These are phyloP conservation scores for Jacana jacana DNA, from an alignment of 2,113 vertebrate genomes.

Conservation along the genomic window DNA sequence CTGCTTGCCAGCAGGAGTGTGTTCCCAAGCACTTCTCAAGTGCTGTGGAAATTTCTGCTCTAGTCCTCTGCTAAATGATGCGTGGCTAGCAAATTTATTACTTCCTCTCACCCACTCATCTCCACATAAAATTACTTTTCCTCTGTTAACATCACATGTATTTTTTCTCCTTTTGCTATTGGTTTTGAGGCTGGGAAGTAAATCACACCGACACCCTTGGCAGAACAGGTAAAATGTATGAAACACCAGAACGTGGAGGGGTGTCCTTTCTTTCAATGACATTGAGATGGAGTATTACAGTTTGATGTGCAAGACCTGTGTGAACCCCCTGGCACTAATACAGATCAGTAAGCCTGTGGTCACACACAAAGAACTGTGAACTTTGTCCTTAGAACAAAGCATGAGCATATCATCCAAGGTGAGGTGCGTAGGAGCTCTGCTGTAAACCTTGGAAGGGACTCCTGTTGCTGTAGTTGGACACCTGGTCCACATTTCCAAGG, in stretches of 20 bases:
- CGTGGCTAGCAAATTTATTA: background rate
- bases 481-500: background rate
- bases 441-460: background rate
- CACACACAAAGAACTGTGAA: background rate
- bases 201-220: background rate
- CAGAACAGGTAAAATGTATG: background rate
- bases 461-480: background rate
- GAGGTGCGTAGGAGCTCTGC: background rate
- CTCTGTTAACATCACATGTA: background rate
- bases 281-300: background rate
- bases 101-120: slow-evolving; percentile 1
- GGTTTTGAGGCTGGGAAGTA: background rate
- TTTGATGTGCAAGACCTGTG: background rate
- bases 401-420: background rate
- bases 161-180: background rate
- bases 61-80: background rate
- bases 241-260: background rate
- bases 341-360: background rate
- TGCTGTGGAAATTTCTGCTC: background rate
- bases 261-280: background rate
- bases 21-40: background rate
- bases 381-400: background rate
- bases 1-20: background rate
- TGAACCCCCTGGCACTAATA: background rate
- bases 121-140: background rate